Conservation (phyloP, 2,888 invertebrate species). For the Didymodactylos carnosus region DNA sequence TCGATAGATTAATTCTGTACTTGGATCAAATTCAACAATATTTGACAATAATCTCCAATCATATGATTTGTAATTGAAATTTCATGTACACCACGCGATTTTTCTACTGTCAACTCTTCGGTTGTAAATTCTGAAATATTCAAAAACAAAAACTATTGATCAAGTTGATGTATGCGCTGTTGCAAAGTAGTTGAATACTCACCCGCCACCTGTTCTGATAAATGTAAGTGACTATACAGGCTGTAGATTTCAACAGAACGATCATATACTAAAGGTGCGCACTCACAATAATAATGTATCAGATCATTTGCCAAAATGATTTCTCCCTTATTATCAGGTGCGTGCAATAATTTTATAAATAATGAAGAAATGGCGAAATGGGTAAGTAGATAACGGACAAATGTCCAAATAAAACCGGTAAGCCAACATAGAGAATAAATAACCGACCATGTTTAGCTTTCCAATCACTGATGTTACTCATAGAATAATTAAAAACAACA, state of each 20-base stretch:
- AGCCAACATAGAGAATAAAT: background rate
- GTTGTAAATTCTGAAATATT: background rate
- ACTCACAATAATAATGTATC: background rate
- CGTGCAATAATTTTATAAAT: background rate
- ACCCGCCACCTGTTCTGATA: background rate
- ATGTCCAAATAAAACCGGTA: background rate
- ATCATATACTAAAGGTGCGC: background rate
- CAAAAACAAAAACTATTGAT: background rate
- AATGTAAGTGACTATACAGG: background rate
- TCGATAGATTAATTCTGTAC: too few relatives aligned
- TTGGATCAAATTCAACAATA: background rate
- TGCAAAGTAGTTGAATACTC: too few relatives aligned
- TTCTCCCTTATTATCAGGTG: background rate
- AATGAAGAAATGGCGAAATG: background rate
- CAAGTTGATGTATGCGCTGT: too few relatives aligned
- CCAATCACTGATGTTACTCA: background rate
- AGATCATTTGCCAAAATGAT: background rate
- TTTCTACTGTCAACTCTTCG: background rate
- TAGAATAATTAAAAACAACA: background rate
- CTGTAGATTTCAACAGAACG: background rate
- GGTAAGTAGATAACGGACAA: background rate
- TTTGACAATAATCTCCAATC: background rate
- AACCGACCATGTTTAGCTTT: background rate
- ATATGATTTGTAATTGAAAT: background rate
- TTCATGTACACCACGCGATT: background rate